These are phyloP conservation scores for Alviniconcha strummeri DNA, from an alignment of 2,888 invertebrate genomes.

Conservation along the genomic window DNA sequence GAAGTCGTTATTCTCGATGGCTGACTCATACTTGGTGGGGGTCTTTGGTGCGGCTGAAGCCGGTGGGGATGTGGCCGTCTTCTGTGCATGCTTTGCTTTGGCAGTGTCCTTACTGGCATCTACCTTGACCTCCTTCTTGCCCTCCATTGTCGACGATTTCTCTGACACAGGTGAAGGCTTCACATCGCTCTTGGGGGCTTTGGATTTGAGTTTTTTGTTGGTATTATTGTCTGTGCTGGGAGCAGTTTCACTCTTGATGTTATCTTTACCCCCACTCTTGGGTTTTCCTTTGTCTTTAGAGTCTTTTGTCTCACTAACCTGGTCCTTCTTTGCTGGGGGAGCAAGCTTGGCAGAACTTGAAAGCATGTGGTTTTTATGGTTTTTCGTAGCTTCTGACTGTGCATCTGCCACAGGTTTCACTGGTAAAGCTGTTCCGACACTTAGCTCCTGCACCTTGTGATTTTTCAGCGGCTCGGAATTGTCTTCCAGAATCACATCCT, in stretches of 20 bases:
- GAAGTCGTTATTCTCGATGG: too few relatives aligned
- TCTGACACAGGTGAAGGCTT: background rate
- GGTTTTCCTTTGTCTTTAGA: slow-evolving; percentile 17
- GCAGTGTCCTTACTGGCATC: background rate
- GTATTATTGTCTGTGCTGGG: background rate
- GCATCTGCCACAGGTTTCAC: background rate
- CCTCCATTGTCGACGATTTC: too few relatives aligned
- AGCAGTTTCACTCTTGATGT: background rate
- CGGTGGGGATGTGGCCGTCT: background rate
- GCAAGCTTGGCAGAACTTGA: background rate
- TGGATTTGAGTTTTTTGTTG: slow-evolving; percentile 50
- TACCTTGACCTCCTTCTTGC: background rate
- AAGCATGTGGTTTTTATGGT: slow-evolving; percentile 10
- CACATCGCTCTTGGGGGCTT: slow-evolving; percentile 32
- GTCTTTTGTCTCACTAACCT: background rate
- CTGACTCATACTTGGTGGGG: too few relatives aligned
- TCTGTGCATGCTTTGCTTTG: background rate
- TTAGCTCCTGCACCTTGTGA: background rate
- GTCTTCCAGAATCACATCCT: background rate
- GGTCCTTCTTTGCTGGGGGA: background rate
- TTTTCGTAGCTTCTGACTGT: background rate
- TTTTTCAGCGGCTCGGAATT: background rate
- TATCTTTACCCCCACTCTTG: slow-evolving; percentile 8
- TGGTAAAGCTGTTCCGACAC: background rate
- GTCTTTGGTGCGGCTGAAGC: background rate